Evolutionary conservation across 2,888 invertebrate genomes (phyloP), one percentile per base, ranked within the genome.

Genomic region (Andrena bicolor): DNA sequence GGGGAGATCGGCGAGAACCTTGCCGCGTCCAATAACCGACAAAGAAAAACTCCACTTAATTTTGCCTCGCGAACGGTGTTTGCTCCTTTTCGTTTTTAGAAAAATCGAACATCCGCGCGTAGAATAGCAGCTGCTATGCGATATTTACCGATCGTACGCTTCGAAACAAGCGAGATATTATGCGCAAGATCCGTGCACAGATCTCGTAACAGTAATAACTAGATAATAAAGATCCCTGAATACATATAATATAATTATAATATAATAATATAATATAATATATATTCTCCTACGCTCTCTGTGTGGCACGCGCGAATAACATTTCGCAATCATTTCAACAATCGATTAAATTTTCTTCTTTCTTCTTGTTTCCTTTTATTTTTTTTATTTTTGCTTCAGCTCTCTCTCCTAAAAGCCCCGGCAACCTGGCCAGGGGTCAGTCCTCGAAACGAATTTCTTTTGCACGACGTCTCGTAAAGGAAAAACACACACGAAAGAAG

Each of bases 201-300:
- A 88, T 79, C 84, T 87, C 81, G 77, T 86, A 90, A 86, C 87
- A 90, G 87, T 88, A 86, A 87, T 91, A 92, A 92, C 90, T 92
- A 93, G 86, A 91, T 90, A 92, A 92, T 93, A 92, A 93, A 92
- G 91, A 93, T 93, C 93, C 93, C 93, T 93, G 93, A 93, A 93
- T 92, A 90, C 86, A 87, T 86, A 84, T 83, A 88, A 87, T 86
- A 83, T 85, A 87, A 76, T 56, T 83, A 69, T 64, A 83, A 78
- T 73, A 84, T 83, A 74, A 78, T 76, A 70, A 75, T 74, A 80
- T 84, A 76, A 73, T 80, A 63, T 64, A 83, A 74, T 80, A 78
- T 86, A 83, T 88, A 86, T 82, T 85, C 83, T 79, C 71, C 82
- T 88, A 80, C 77, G 70, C 73, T 78, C 76, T 82, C 51, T 83